Evolutionary conservation across 2,888 invertebrate species (phyloP).

Genomic region (Baronia brevicornis): DNA sequence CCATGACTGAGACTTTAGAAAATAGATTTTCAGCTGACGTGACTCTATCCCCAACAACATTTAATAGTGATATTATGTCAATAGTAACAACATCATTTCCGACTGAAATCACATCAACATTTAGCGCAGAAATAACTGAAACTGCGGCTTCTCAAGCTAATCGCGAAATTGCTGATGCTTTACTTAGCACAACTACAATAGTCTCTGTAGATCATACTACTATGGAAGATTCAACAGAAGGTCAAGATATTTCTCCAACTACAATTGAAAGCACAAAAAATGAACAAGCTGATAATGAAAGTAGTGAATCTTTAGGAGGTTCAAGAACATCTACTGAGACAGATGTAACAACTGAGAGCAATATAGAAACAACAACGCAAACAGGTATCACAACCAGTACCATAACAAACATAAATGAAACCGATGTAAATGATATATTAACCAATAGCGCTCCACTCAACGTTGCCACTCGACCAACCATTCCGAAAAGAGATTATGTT

Average conservation of each 20-base stretch:
- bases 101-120: conserved; percentile 17
- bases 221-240: conserved; percentile 9
- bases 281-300: conserved; percentile 29
- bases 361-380: conserved; percentile 32
- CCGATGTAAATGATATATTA: conserved; percentile 29
- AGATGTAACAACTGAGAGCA: conserved; percentile 27
- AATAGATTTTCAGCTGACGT: conserved; percentile 3
- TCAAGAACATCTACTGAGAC: conserved; percentile 19
- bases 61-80: conserved; percentile 11
- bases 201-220: conserved; percentile 17
- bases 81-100: conserved; percentile 18
- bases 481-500: conserved; percentile 80
- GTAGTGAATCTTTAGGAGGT: conserved; percentile 27
- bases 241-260: conserved; percentile 8
- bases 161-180: conserved; percentile 22
- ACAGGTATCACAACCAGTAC: conserved; percentile 28
- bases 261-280: conserved; percentile 13
- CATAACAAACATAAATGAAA: conserved; percentile 26
- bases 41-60: conserved; percentile 2
- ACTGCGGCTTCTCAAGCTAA: conserved; percentile 18
- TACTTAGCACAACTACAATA: conserved; percentile 16
- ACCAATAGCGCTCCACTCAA: conserved; percentile 34
- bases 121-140: conserved; percentile 16
- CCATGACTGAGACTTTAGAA: conserved; percentile 4
- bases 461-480: conserved; percentile 33